Evolutionary conservation across 1,140 invertebrate genomes (phyloP).

Genomic region (Megalonaias nervosa): DNA sequence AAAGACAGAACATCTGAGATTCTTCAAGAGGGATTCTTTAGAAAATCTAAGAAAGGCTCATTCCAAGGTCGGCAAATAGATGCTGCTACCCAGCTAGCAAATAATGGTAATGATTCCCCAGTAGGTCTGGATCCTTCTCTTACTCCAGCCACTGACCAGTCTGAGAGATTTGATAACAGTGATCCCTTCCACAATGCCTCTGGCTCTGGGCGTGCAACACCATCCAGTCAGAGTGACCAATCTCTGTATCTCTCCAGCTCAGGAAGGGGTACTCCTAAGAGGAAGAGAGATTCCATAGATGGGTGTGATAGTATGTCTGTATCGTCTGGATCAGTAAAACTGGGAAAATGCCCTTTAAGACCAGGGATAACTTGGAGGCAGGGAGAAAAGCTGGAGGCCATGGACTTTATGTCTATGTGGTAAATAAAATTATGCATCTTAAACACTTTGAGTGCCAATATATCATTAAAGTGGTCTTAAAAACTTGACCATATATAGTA

Average conservation of each 20-base stretch:
- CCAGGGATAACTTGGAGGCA: slow-evolving; percentile 63
- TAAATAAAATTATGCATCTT: slow-evolving; percentile 24
- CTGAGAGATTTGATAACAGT: not conserved
- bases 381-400: slow-evolving; percentile 65
- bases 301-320: slow-evolving; percentile 21
- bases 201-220: slow-evolving; percentile 18
- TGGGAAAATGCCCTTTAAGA: slow-evolving; percentile 51
- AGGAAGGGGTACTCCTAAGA: slow-evolving; percentile 24
- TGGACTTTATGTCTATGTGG: slow-evolving; percentile 68
- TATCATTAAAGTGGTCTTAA: not conserved
- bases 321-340: slow-evolving; percentile 20
- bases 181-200: too few species aligned
- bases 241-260: slow-evolving; percentile 27
- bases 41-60: too few species aligned
- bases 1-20: too few species aligned
- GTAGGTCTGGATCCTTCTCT: slow-evolving; percentile 6
- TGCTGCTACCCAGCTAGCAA: too few species aligned
- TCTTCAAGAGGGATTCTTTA: too few species aligned
- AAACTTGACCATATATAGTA: not conserved
- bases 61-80: too few species aligned
- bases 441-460: not conserved
- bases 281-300: slow-evolving; percentile 3
- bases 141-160: slow-evolving; percentile 19
- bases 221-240: slow-evolving; percentile 29
- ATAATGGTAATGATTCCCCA: not conserved